These are phyloP conservation scores for Lepas anatifera DNA, from an alignment of 2,888 invertebrate genomes.

Conservation along the genomic window DNA sequence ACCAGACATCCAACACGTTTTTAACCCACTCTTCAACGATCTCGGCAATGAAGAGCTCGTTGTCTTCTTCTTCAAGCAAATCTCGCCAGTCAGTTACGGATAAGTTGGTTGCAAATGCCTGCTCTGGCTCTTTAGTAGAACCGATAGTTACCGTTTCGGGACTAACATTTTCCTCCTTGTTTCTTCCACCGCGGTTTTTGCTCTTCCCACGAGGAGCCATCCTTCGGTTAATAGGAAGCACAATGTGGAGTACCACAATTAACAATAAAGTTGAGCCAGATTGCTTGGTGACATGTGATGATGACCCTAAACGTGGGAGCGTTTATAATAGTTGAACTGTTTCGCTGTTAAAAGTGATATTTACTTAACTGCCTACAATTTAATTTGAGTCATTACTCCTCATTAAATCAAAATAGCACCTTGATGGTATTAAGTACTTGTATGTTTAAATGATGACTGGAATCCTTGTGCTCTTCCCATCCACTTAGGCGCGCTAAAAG, in stretches of 20 bases:
- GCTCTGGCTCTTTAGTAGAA: neutral
- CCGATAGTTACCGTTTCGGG: neutral
- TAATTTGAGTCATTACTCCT: neutral
- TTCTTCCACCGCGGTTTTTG: neutral
- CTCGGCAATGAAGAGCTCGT: neutral
- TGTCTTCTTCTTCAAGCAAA: neutral
- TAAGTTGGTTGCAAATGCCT: neutral
- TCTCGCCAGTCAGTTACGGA: neutral
- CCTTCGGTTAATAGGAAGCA: neutral
- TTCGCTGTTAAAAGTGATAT: no score
- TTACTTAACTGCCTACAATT: no score
- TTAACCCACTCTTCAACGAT: neutral
- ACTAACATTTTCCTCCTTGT: neutral
- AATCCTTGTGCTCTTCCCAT: neutral
- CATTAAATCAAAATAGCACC: constrained; percentile 9
- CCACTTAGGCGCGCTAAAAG: neutral
- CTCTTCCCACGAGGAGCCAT: neutral
- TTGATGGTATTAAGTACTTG: neutral
- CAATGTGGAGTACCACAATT: no score
- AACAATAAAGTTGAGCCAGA: no score
- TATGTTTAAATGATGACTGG: neutral
- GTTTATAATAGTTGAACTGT: no score
- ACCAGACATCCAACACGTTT: neutral
- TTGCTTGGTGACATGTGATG: no score
- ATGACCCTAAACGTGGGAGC: neutral